Conservation (phyloP, 2,888 invertebrate species). For the Eledone cirrhosa region DNA sequence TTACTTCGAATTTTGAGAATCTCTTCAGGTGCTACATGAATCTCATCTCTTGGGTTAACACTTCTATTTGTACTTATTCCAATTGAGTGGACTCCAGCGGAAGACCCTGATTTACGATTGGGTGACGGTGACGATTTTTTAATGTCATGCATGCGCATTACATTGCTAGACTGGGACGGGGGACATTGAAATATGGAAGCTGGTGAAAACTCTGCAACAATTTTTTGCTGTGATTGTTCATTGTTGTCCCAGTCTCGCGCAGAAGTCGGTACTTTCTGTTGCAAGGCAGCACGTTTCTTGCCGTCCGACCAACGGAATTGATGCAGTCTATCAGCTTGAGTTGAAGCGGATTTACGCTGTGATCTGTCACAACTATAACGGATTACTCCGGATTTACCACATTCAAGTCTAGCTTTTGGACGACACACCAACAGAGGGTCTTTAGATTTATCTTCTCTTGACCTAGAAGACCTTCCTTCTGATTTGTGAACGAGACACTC, state of each 20-base stretch:
- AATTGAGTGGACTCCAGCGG: neutral
- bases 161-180: constrained; percentile 3
- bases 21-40: constrained; percentile 21
- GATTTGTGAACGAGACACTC: constrained; percentile 10
- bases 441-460: neutral
- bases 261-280: neutral
- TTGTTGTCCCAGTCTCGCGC: neutral
- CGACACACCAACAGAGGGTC: constrained; percentile 25
- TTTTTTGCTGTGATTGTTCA: constrained; percentile 19
- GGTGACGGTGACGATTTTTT: constrained; percentile 16
- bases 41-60: constrained; percentile 11
- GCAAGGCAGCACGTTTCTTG: constrained; percentile 1
- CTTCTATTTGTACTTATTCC: neutral
- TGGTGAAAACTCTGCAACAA: constrained; percentile 23
- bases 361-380: constrained; percentile 3
- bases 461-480: neutral
- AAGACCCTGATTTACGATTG: neutral
- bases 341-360: constrained; percentile 11
- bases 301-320: constrained; percentile 18
- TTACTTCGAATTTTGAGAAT: constrained; percentile 26
- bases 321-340: neutral
- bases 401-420: constrained; percentile 11
- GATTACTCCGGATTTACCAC: neutral
- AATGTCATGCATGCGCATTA: constrained; percentile 17
- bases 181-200: constrained; percentile 25